Conservation (phyloP, 2,797 vertebrate species). For the Rhabdophis nuchalis region DNA sequence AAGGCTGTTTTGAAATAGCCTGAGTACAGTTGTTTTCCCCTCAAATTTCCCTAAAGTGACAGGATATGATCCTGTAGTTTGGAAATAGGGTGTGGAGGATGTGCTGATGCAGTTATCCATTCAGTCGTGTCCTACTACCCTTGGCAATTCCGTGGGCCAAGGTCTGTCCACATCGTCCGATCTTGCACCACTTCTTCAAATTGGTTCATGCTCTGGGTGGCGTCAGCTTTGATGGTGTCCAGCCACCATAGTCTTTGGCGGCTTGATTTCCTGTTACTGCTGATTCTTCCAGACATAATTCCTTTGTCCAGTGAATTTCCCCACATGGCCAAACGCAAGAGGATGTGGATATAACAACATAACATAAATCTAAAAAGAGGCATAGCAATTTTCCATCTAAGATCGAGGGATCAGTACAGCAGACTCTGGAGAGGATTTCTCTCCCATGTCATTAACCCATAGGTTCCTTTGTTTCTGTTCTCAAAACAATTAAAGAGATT, state of each 20-base stretch:
- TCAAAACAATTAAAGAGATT: background rate
- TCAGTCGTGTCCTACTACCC: fast-evolving
- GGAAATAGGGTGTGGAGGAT: background rate
- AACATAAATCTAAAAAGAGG: background rate
- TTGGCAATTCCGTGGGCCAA: background rate
- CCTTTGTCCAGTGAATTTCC: background rate
- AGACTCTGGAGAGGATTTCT: background rate
- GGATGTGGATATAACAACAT: background rate
- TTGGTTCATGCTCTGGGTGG: background rate
- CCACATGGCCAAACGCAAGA: background rate
- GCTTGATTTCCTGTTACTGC: background rate
- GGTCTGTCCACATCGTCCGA: background rate
- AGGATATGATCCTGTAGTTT: background rate
- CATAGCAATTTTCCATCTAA: background rate
- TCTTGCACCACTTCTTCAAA: background rate
- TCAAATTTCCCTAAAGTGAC: background rate
- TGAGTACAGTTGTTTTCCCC: background rate
- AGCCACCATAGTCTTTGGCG: background rate
- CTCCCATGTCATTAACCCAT: background rate
- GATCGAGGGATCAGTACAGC: background rate
- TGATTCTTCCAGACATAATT: background rate
- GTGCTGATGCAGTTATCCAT: background rate
- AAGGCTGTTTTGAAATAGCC: background rate
- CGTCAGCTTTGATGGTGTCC: background rate
- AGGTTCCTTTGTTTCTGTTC: background rate